phyloP scores from a whole-genome alignment of 1,140 invertebrate genomes.

The Elymnias hypermnestra region DNA sequence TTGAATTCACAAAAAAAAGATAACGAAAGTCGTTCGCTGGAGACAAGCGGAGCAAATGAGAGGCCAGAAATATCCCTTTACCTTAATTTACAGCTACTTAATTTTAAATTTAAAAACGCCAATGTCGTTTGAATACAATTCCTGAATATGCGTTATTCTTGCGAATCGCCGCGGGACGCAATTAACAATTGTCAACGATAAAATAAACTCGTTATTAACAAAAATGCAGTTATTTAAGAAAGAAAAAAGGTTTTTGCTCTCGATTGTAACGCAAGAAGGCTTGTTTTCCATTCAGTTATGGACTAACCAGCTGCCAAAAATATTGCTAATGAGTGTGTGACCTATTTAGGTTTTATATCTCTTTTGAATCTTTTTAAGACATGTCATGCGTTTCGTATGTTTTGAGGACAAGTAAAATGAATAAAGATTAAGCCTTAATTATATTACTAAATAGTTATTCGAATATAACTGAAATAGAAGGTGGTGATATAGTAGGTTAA shows the following conservation, averaged over 20 bases:
- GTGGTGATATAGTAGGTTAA: too few relatives aligned
- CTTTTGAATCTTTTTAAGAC: neutral
- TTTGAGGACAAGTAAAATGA: too few relatives aligned
- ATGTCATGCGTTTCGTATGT: neutral
- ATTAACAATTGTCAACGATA: conserved; percentile 32
- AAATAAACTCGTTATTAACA: conserved; percentile 13
- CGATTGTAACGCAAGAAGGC: neutral
- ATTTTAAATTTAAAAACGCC: conserved; percentile 42
- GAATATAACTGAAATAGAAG: too few relatives aligned
- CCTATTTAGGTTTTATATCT: neutral
- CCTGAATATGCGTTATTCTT: conserved; percentile 16
- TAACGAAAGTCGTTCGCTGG: neutral
- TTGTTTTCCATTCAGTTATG: neutral
- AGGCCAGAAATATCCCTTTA: conserved; percentile 31
- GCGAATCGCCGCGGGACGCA: conserved; percentile 10
- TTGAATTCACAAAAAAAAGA: neutral
- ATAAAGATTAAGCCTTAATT: too few relatives aligned
- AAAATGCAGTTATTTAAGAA: neutral
- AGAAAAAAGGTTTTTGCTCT: neutral
- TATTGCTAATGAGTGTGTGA: neutral
- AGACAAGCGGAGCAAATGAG: neutral
- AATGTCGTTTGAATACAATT: conserved; percentile 27
- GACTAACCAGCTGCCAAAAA: conserved; percentile 1
- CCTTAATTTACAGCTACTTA: conserved; percentile 44
- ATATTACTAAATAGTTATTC: too few relatives aligned